A percentile compares a stretch with the other conserved stretches of the same genome.
These are phyloP conservation scores for Calliphora vicina DNA, from an alignment of 1,140 invertebrate species.

Conservation along the genomic window DNA sequence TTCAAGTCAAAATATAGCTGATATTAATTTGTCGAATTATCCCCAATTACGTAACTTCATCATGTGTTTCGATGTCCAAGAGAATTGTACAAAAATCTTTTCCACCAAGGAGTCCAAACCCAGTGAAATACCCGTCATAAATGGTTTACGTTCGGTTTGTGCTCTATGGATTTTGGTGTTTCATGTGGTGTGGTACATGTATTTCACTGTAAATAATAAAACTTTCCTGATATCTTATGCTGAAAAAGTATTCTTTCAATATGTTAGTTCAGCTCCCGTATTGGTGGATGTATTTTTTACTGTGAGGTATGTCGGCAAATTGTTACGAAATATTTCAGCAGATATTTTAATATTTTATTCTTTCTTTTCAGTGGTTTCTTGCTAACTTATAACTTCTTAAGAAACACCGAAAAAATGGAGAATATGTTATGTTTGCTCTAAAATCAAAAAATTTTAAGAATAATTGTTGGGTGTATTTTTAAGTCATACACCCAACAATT, in stretches of 20 bases:
- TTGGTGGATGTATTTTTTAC: slow-evolving; percentile 62
- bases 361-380: slow-evolving; percentile 53
- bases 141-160: slow-evolving; percentile 58
- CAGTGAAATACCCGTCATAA: slow-evolving; percentile 56
- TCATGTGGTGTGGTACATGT: slow-evolving; percentile 61
- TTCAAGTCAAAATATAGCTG: not conserved
- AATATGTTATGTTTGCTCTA: slow-evolving; percentile 45
- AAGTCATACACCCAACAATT: too few species aligned
- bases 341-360: not conserved
- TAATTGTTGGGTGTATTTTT: too few species aligned
- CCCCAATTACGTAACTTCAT: slow-evolving; percentile 43
- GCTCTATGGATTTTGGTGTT: slow-evolving; percentile 58
- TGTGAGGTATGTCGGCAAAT: slow-evolving; percentile 51
- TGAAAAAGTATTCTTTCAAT: slow-evolving; percentile 54
- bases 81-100: slow-evolving; percentile 49
- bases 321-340: not conserved
- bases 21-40: not conserved
- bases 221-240: slow-evolving; percentile 53
- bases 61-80: slow-evolving; percentile 54
- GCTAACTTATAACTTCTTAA: slow-evolving; percentile 59
- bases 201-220: slow-evolving; percentile 60
- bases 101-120: slow-evolving; percentile 40
- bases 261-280: slow-evolving; percentile 55
- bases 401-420: slow-evolving; percentile 52
- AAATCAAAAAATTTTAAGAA: slow-evolving; percentile 57